A percentile compares a stretch with the other conserved stretches of the same genome.
Conservation (phyloP, 2,888 invertebrate species). For the Xanthorhoe spadicearia region DNA sequence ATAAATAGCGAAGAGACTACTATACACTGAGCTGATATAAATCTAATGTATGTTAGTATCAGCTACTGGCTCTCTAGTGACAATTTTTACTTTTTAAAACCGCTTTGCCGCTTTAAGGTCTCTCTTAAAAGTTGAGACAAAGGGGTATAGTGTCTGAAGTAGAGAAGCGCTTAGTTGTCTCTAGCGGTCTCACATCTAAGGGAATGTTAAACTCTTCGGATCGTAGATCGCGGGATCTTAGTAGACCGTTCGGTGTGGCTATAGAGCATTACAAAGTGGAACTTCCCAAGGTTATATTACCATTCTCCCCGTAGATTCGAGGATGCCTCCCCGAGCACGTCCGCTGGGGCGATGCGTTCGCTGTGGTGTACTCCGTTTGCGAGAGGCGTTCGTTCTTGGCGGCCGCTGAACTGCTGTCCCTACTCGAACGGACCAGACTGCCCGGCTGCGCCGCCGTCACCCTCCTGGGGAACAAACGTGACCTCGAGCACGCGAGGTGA, state of each 20-base stretch:
- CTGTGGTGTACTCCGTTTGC: constrained; percentile 91
- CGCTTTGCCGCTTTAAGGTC: too few relatives aligned
- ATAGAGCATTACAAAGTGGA: too few relatives aligned
- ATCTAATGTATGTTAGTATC: not conserved
- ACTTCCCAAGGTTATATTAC: not conserved
- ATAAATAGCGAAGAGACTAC: not conserved
- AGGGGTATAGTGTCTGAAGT: too few relatives aligned
- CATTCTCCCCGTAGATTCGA: constrained; percentile 82
- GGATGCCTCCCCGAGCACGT: constrained; percentile 91
- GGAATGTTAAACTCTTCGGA: too few relatives aligned
- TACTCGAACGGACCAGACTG: constrained; percentile 88
- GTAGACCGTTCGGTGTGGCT: too few relatives aligned
- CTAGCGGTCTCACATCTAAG: too few relatives aligned
- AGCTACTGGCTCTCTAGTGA: too few relatives aligned
- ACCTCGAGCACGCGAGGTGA: constrained; percentile 92
- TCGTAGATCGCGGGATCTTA: too few relatives aligned
- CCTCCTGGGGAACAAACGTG: constrained; percentile 92
- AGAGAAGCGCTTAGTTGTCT: too few relatives aligned
- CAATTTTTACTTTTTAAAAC: too few relatives aligned
- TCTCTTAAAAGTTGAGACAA: too few relatives aligned
- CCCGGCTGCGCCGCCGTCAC: constrained; percentile 90
- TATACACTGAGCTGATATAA: not conserved
- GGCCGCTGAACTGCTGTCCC: constrained; percentile 89
- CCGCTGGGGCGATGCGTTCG: constrained; percentile 93
- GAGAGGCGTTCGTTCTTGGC: constrained; percentile 83